Conservation (phyloP, 2,113 vertebrate species). For the Pygoscelis antarcticus region DNA sequence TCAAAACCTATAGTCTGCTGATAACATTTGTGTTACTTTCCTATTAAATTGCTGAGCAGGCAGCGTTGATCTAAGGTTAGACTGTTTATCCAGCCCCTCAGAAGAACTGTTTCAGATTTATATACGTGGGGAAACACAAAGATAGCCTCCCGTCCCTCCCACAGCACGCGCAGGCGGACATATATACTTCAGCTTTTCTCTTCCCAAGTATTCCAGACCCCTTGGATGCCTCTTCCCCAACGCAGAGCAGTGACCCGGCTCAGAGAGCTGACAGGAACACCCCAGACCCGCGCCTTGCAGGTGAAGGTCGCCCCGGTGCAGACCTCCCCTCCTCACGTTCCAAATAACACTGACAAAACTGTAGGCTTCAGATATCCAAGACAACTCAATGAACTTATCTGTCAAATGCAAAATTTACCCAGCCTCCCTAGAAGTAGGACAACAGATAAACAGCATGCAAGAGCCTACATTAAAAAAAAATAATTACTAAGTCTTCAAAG, state of each 20-base stretch:
- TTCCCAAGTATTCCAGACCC: neutral
- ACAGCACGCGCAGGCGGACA: neutral
- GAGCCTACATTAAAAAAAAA: neutral
- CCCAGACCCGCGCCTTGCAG: fast-evolving
- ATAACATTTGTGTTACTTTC: neutral
- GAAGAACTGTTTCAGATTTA: neutral
- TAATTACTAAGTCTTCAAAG: neutral
- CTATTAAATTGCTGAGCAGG: neutral
- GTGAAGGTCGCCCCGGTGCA: neutral
- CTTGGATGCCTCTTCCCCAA: neutral
- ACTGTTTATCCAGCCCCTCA: neutral
- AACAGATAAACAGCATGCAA: neutral
- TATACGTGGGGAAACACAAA: fast-evolving
- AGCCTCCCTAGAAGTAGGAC: neutral
- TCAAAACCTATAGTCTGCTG: neutral
- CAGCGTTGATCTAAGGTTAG: fast-evolving
- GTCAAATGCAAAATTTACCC: neutral
- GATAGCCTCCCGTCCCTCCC: neutral
- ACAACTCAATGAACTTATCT: neutral
- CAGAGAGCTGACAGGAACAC: neutral
- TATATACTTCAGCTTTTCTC: fast-evolving
- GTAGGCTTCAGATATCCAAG: fast-evolving
- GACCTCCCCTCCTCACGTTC: neutral
- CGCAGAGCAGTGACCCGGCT: fast-evolving
- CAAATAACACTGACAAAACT: fast-evolving